A percentile compares a stretch with the other conserved stretches of the same genome.
Conservation (phyloP, 2,797 vertebrate species). For the Acestrorhynchus altus region DNA sequence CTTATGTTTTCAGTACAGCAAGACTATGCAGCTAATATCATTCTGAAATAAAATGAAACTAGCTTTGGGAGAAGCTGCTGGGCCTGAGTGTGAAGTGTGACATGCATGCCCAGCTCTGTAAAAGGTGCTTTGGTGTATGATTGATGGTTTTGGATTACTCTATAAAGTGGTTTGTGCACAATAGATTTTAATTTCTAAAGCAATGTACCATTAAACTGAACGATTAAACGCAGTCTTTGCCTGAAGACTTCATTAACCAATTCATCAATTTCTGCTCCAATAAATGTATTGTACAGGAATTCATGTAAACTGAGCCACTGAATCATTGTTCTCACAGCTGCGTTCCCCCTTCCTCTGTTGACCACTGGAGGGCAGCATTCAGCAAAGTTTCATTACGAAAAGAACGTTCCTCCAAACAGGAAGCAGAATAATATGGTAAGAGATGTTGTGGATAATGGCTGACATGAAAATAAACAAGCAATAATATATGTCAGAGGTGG, state of each 20-base stretch:
- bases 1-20: background rate
- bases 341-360: background rate
- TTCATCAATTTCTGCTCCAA: background rate
- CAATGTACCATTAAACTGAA: slow-evolving; percentile 30
- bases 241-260: background rate
- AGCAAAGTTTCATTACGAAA: background rate
- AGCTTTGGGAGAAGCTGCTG: background rate
- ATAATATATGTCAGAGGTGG: too few relatives aligned
- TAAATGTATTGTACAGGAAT: background rate
- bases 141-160: slow-evolving; percentile 26
- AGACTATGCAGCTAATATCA: slow-evolving; percentile 28
- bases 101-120: slow-evolving; percentile 3
- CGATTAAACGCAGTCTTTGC: slow-evolving; percentile 19
- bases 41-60: background rate
- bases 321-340: background rate
- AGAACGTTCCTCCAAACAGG: background rate
- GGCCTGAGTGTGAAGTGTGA: slow-evolving; percentile 1
- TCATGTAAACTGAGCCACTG: background rate
- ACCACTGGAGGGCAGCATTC: slow-evolving; percentile 48
- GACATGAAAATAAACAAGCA: background rate
- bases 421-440: background rate
- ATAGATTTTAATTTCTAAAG: slow-evolving; percentile 37
- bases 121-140: slow-evolving; percentile 8
- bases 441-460: background rate
- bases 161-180: slow-evolving; percentile 32